phyloP scores from a whole-genome alignment of 2,888 invertebrate species.

The Trachelus tabidus region DNA sequence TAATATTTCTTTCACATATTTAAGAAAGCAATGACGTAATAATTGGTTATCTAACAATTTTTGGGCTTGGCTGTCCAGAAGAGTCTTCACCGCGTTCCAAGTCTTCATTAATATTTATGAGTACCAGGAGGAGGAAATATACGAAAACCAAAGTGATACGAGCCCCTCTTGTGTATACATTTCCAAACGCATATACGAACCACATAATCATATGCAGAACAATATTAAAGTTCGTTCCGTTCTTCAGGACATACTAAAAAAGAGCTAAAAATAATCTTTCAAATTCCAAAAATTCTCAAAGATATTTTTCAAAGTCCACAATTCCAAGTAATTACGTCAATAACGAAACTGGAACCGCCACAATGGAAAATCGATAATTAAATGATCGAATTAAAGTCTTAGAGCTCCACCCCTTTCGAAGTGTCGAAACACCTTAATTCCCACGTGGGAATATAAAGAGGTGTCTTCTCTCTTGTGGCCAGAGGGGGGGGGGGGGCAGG shows the following conservation, averaged over 20 bases:
- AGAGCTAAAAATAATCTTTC: too few species aligned
- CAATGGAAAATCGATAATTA: too few species aligned
- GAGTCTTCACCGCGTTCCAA: background rate
- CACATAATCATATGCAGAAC: too few species aligned
- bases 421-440: too few species aligned
- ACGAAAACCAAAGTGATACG: background rate
- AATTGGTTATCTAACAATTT: conserved; percentile 5
- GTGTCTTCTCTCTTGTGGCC: too few species aligned
- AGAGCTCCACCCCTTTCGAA: too few species aligned
- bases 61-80: conserved; percentile 16
- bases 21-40: conserved; percentile 1
- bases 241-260: background rate
- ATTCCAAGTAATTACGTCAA: too few species aligned
- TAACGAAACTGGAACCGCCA: too few species aligned
- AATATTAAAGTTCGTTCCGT: background rate
- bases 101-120: conserved; percentile 16
- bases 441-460: too few species aligned
- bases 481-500: too few species aligned
- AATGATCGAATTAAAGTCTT: too few species aligned
- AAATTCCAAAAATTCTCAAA: background rate
- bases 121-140: background rate
- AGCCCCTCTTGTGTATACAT: background rate
- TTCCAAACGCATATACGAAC: background rate
- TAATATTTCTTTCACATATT: background rate
- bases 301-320: background rate